Conservation (phyloP, 2,888 invertebrate species). For the Clitarchus hookeri region DNA sequence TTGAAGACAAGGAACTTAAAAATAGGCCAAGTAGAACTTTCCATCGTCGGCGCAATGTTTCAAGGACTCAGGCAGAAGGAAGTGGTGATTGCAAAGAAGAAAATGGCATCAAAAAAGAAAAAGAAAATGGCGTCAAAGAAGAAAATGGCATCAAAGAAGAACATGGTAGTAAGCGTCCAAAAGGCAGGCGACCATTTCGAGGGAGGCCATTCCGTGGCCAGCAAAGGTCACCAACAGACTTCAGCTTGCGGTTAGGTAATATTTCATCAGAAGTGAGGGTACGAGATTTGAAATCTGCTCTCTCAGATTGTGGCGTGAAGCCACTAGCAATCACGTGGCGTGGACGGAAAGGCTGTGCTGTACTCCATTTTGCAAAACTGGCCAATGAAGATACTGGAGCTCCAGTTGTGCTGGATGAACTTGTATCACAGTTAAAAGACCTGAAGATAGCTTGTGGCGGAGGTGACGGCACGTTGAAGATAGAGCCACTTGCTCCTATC, state of each 20-base stretch:
- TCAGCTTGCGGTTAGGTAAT: slow-evolving; percentile 65
- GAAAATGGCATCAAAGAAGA: neutral
- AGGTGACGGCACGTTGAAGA: slow-evolving; percentile 50
- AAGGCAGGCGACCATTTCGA: slow-evolving; percentile 49
- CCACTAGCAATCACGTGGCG: slow-evolving; percentile 76
- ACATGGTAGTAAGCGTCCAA: neutral
- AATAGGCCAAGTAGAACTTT: slow-evolving; percentile 26
- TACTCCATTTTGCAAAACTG: slow-evolving; percentile 74
- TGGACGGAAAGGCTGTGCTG: slow-evolving; percentile 64
- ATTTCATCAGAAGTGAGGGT: slow-evolving; percentile 73
- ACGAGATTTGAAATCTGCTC: slow-evolving; percentile 73
- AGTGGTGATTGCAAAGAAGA: slow-evolving; percentile 15
- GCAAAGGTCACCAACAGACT: slow-evolving; percentile 43
- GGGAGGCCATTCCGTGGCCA: slow-evolving; percentile 56
- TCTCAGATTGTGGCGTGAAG: slow-evolving; percentile 73
- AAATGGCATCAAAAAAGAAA: neutral
- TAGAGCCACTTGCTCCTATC: slow-evolving; percentile 59
- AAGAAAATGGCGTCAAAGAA: neutral
- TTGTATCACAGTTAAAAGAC: slow-evolving; percentile 57
- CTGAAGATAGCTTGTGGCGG: slow-evolving; percentile 52
- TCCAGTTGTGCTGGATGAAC: slow-evolving; percentile 56
- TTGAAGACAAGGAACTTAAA: neutral
- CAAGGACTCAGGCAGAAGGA: slow-evolving; percentile 28
- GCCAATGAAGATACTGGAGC: slow-evolving; percentile 28
- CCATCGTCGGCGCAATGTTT: slow-evolving; percentile 25